Evolutionary conservation across 1,140 invertebrate genomes (phyloP), one percentile per base, ranked within the genome.

Genomic region (Drosophila parvula): DNA sequence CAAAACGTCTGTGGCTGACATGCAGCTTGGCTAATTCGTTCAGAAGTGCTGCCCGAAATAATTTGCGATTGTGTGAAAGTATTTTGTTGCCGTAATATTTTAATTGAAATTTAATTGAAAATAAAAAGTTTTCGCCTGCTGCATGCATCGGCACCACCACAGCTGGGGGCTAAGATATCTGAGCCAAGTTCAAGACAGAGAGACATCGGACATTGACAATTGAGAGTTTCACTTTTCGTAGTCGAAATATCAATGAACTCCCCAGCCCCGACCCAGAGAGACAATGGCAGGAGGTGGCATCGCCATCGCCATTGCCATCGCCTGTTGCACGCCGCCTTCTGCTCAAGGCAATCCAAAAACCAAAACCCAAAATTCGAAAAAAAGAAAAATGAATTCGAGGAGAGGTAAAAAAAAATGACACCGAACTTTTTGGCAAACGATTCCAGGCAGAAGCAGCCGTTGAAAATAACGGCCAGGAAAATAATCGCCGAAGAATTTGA

Each of bases 61-160:
- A 88, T 79, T 86, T 88, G 76, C 73, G 38, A 57, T 71, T 79
- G 70, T 88, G 82, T 83, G 83, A 86, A 86, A 86, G 83, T 86
- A 77, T 89, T 88, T 88, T 65, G 41, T 59, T 51, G 65, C 40
- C 57, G 41, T 74, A 77, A 77, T 79, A 86, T 79, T 88, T 86
- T 88, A 88, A 88, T 86, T 88, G 83, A 60, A 82, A 89, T 83
- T 86, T 88, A 86, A 86, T 86, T 88, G 79, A 83, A 83, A 82
- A 79, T 70, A 88, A 86, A 71, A 79, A 79, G 81, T 84, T 70
- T 80, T 81, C 44, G 60, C 60, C 65, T 61, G 55, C 55, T 58
- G 63, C 69, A 60, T 71, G 59, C 59, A 64, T 41, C 34, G n/a
- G 44, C 6, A 47, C 40, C 44, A 38, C 47, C 32, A 61, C 45